A percentile compares a stretch with the other conserved stretches of the same genome.
phyloP scores from a whole-genome alignment of 2,113 vertebrate genomes.

The Phocoena sinus region DNA sequence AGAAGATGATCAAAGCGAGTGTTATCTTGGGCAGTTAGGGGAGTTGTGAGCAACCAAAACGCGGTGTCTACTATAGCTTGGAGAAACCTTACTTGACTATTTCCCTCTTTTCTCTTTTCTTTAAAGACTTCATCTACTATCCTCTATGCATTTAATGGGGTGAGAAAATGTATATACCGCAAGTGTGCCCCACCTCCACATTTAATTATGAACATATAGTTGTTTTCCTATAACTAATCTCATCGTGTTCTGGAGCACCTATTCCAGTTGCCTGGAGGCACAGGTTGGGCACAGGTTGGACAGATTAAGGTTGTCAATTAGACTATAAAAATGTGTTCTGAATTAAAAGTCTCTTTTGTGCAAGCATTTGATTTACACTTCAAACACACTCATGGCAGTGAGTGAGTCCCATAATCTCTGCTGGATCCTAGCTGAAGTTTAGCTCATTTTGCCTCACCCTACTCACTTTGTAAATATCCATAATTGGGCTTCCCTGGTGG shows the following conservation, averaged over 20 bases:
- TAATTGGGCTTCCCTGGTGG: too few relatives aligned
- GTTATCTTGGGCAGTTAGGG: neutral
- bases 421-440: neutral
- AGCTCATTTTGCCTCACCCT: neutral
- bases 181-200: neutral
- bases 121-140: conserved; percentile 11
- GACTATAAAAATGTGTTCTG: conserved; percentile 19
- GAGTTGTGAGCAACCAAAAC: neutral
- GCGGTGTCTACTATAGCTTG: neutral
- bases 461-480: neutral
- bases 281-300: neutral
- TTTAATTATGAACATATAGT: conserved; percentile 27
- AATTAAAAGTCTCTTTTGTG: conserved; percentile 26
- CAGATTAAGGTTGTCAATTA: conserved; percentile 37
- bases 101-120: conserved; percentile 13
- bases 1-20: neutral
- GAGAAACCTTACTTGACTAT: neutral
- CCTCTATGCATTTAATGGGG: neutral
- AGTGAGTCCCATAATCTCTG: neutral
- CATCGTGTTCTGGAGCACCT: neutral
- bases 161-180: neutral
- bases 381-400: neutral
- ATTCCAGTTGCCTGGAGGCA: neutral
- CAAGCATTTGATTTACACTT: conserved; percentile 38
- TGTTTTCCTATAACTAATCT: conserved; percentile 11